These are phyloP conservation scores for Hozukius guyotensis DNA, from an alignment of 2,797 vertebrate species.

Conservation along the genomic window DNA sequence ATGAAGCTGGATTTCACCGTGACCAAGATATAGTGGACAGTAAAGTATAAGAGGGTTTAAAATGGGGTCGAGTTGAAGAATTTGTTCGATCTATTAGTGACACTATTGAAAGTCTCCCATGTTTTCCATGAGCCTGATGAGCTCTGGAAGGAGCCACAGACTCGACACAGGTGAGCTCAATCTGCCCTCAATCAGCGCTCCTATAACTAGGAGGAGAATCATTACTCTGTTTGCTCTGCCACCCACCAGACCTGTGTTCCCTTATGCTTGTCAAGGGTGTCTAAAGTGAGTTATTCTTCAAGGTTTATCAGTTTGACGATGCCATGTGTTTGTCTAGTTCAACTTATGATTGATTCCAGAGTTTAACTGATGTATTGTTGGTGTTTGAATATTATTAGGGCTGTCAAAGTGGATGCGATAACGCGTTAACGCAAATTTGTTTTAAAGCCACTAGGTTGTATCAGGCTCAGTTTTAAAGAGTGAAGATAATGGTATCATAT, in stretches of 20 bases:
- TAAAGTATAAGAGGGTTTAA: constrained; percentile 30
- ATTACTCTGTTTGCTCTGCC: background rate
- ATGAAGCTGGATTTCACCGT: constrained; percentile 25
- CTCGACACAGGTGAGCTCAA: background rate
- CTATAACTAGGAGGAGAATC: background rate
- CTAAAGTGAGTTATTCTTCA: background rate
- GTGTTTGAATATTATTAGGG: too few relatives aligned
- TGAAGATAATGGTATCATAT: too few relatives aligned
- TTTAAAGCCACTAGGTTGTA: too few relatives aligned
- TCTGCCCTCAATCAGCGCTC: background rate
- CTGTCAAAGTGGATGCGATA: too few relatives aligned
- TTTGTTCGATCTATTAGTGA: constrained; percentile 18
- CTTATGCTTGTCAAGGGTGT: background rate
- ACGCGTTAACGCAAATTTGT: too few relatives aligned
- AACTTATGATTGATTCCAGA: background rate
- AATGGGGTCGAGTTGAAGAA: constrained; percentile 13
- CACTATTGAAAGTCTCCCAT: background rate
- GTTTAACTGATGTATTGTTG: too few relatives aligned
- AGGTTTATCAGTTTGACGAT: background rate
- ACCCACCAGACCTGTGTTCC: background rate
- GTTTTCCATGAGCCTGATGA: background rate
- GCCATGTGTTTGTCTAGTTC: background rate
- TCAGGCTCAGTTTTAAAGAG: too few relatives aligned
- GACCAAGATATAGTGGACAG: constrained; percentile 32
- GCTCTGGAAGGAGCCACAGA: too few relatives aligned